Evolutionary conservation across 2,888 invertebrate genomes (phyloP).

Genomic region (Trimorus sp.): DNA sequence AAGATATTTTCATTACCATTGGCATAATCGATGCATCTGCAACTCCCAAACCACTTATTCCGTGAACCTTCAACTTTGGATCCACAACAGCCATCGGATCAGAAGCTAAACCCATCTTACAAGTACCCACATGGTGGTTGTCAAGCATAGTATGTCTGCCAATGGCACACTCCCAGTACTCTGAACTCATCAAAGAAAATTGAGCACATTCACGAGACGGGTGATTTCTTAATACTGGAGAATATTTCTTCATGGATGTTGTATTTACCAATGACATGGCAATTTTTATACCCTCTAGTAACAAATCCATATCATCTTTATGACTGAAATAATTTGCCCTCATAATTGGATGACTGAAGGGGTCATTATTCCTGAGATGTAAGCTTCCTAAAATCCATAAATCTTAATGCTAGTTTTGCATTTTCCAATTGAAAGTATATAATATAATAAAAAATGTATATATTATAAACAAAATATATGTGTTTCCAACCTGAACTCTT

Average conservation of each 20-base stretch:
- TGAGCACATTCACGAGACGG: constrained; percentile 73
- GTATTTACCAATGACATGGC: constrained; percentile 84
- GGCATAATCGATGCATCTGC: constrained; percentile 86
- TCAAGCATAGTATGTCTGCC: constrained; percentile 88
- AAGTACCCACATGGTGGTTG: constrained; percentile 92
- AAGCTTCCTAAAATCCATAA: constrained; percentile 70
- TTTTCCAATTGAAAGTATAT: too few species aligned
- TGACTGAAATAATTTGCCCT: constrained; percentile 88
- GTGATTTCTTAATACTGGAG: constrained; percentile 72
- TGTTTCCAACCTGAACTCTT: too few species aligned
- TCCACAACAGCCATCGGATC: constrained; percentile 90
- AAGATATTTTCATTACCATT: constrained; percentile 74
- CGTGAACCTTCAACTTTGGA: constrained; percentile 85
- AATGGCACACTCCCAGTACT: constrained; percentile 90
- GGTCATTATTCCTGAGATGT: constrained; percentile 85
- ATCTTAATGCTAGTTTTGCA: too few species aligned
- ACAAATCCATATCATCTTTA: constrained; percentile 84
- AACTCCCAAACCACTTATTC: constrained; percentile 84
- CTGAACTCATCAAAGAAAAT: constrained; percentile 83
- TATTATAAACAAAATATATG: too few species aligned
- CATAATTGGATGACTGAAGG: constrained; percentile 88
- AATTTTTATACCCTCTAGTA: constrained; percentile 85
- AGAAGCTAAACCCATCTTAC: constrained; percentile 89
- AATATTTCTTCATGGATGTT: constrained; percentile 80
- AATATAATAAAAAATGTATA: constrained; percentile 82